Evolutionary conservation across 2,797 vertebrate genomes (phyloP), one percentile per base, ranked within the genome.

Genomic region (Hypotaenidia philippensis): DNA sequence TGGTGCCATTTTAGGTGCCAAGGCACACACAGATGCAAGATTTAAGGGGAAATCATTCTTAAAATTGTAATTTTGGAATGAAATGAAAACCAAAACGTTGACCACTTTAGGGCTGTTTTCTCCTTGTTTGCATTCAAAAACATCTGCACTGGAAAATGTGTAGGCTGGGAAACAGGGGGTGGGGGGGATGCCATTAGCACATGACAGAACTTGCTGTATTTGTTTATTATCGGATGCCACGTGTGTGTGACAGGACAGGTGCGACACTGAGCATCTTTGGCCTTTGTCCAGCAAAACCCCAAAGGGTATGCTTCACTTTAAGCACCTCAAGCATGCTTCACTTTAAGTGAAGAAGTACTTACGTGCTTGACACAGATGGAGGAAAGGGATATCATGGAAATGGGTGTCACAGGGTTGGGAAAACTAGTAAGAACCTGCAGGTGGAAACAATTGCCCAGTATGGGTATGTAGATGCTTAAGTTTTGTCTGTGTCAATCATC

Each of bases 1-100:
- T 71, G 84, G 64, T 92, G 78, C 45, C 71, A 69, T 22, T 94
- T 79, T 78, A 81, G 63, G 77, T 91, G 87, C 83, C 75, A 93
- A 95, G 75, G 21, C 74, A 93, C 36, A 72, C 47, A 88, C 29
- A 87, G 59, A 81, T 81, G 50, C 16, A 87, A 91, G 55, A 83
- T 69, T 52, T 45, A 86, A 92, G 65, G 32, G 40, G 40, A 88
- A 92, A 91, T 79, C 0, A 53, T 56, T 92, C 87, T 72, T 78
- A 49, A 86, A 93, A 89, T 60, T 83, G 19, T 59, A 57, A 86
- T 70, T 94, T 88, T 49, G 19, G 20, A 84, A 86, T 34, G 3
- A 88, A 79, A 72, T 38, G 3, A 80, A 92, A 71, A 59, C 36
- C 65, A 81, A 93, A 82, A 66, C 17, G 19, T 65, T 87, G 89